These are phyloP conservation scores for Eilema griseolum DNA, from an alignment of 2,888 invertebrate species.

Conservation along the genomic window DNA sequence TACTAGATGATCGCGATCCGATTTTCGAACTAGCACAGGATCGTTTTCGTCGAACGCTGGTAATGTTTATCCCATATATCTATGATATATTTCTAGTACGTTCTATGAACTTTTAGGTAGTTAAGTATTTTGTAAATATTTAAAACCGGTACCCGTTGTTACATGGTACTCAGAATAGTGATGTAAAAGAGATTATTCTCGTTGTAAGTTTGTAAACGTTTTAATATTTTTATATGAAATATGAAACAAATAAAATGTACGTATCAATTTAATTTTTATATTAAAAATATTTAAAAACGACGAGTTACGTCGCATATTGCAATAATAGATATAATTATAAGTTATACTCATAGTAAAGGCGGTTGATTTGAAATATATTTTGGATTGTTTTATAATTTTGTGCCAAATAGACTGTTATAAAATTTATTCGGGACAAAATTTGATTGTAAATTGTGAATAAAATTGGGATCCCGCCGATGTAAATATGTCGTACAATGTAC, in stretches of 20 bases:
- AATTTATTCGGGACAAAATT: conserved; percentile 84
- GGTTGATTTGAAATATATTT: conserved; percentile 44
- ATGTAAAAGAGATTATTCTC: conserved; percentile 64
- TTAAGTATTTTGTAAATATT: conserved; percentile 77
- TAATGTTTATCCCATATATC: conserved; percentile 98
- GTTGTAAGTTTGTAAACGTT: conserved; percentile 47
- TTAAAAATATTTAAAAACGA: conserved; percentile 56
- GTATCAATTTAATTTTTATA: conserved; percentile 47
- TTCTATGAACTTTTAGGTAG: conserved; percentile 94
- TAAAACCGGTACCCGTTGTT: conserved; percentile 44
- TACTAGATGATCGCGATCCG: conserved; percentile 67
- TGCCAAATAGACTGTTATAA: conserved; percentile 80
- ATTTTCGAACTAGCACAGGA: conserved; percentile 52
- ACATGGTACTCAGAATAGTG: conserved; percentile 53
- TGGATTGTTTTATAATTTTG: conserved; percentile 72
- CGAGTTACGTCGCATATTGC: conserved; percentile 64
- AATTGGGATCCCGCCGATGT: conserved; percentile 71
- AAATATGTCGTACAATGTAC: conserved; percentile 53
- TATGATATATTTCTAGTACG: conserved; percentile 99
- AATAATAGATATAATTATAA: conserved; percentile 52
- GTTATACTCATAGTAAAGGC: conserved; percentile 52
- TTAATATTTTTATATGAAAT: conserved; percentile 50
- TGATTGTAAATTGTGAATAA: conserved; percentile 58
- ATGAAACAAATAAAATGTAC: conserved; percentile 39
- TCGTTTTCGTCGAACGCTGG: conserved; percentile 84